Evolutionary conservation across 2,888 invertebrate species (phyloP).

Genomic region (Agrypnus murinus): DNA sequence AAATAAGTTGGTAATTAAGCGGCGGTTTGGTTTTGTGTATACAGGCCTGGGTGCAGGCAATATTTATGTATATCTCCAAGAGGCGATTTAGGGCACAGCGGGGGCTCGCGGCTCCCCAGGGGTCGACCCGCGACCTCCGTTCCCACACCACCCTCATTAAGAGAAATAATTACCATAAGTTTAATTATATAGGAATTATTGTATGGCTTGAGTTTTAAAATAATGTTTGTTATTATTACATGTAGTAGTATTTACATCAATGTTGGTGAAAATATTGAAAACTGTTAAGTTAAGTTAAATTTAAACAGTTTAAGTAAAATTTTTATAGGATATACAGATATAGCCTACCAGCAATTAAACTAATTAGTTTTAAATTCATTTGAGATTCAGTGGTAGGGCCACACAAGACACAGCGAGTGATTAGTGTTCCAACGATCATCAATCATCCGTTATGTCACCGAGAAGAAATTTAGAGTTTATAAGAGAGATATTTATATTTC

Average conservation of each 20-base stretch:
- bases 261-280: neutral
- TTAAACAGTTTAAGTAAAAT: neutral
- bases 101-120: conserved; percentile 63
- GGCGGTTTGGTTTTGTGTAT: conserved; percentile 23
- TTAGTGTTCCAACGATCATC: conserved; percentile 55
- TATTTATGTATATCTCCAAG: conserved; percentile 61
- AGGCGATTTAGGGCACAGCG: conserved; percentile 66
- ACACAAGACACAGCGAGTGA: conserved; percentile 55
- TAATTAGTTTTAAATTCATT: conserved; percentile 48
- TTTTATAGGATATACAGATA: conserved; percentile 6
- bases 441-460: conserved; percentile 51
- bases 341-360: conserved; percentile 49
- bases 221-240: neutral
- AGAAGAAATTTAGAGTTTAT: conserved; percentile 48
- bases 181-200: conserved; percentile 53
- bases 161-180: conserved; percentile 66
- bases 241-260: too few species aligned
- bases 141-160: conserved; percentile 70
- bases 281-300: neutral
- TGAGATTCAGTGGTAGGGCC: conserved; percentile 47
- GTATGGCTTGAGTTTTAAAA: conserved; percentile 9
- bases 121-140: conserved; percentile 65
- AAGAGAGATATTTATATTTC: conserved; percentile 46
- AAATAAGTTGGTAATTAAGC: conserved; percentile 34
- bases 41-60: conserved; percentile 47